Percentiles rank a stretch among this genome's conserved stretches.
Conservation (phyloP, 2,113 vertebrate genomes). For the Prunella fulvescens region DNA sequence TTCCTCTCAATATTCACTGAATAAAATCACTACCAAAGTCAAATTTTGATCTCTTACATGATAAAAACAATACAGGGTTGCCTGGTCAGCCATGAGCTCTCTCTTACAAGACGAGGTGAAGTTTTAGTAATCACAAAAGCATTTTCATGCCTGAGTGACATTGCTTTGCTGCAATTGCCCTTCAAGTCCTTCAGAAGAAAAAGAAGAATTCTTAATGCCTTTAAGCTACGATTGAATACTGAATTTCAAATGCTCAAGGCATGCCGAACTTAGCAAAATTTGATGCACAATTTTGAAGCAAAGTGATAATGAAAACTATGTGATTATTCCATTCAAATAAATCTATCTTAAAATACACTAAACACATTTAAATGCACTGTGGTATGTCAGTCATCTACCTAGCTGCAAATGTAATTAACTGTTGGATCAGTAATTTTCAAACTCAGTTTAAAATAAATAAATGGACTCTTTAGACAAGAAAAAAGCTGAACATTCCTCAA, state of each 20-base stretch:
- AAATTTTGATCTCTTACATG: not conserved
- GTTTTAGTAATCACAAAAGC: not conserved
- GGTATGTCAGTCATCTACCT: not conserved
- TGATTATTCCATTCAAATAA: not conserved
- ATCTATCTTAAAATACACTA: not conserved
- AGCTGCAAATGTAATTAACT: not conserved
- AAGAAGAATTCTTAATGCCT: not conserved
- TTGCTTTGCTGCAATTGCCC: not conserved
- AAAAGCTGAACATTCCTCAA: not conserved
- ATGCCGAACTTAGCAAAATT: not conserved
- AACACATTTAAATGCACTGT: not conserved
- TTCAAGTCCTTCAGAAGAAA: not conserved
- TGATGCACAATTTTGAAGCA: not conserved
- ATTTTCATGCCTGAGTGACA: not conserved
- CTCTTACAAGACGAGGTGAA: not conserved
- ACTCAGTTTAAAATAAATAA: conserved; percentile 2
- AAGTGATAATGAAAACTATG: not conserved
- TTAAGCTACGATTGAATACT: not conserved
- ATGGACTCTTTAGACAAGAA: not conserved
- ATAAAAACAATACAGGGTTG: not conserved
- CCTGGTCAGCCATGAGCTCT: not conserved
- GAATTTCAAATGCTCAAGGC: not conserved
- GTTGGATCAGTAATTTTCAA: conserved; percentile 9
- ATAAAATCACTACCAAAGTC: not conserved
- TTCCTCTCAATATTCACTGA: not conserved